Conservation (phyloP, 2,113 vertebrate genomes). For the Triplophysa tibetana region DNA sequence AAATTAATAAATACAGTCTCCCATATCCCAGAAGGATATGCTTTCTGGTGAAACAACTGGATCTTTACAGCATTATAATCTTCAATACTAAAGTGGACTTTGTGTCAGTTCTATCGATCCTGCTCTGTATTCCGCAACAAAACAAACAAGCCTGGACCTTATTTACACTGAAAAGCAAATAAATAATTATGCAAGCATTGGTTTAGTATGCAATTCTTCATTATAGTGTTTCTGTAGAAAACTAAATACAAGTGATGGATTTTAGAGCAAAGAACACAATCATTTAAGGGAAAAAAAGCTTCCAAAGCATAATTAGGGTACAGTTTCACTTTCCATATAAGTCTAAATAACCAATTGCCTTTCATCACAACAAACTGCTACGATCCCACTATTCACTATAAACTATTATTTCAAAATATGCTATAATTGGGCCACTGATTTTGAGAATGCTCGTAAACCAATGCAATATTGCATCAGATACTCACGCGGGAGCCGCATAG, state of each 20-base stretch:
- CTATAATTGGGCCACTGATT: no score
- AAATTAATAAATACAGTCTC: no score
- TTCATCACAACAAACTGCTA: no score
- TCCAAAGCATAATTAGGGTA: no score
- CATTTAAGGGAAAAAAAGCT: no score
- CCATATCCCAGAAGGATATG: neutral
- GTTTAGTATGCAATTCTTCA: neutral
- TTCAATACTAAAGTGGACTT: neutral
- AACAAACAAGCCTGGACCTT: constrained; percentile 47
- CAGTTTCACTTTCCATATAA: no score
- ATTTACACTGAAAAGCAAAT: neutral
- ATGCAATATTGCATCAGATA: constrained; percentile 39
- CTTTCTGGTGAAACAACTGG: neutral
- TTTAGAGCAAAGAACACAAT: no score
- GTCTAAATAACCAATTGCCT: neutral
- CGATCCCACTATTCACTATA: no score
- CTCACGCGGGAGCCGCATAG: constrained; percentile 63
- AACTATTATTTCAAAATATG: no score
- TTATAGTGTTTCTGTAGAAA: neutral
- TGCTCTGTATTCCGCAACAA: constrained; percentile 49
- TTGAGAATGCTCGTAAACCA: no score
- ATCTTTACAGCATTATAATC: neutral
- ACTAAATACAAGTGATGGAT: neutral
- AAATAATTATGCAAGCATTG: neutral
- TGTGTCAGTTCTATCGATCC: constrained; percentile 57